These are phyloP conservation scores for Numida meleagris DNA, from an alignment of 2,113 vertebrate species.

Conservation along the genomic window DNA sequence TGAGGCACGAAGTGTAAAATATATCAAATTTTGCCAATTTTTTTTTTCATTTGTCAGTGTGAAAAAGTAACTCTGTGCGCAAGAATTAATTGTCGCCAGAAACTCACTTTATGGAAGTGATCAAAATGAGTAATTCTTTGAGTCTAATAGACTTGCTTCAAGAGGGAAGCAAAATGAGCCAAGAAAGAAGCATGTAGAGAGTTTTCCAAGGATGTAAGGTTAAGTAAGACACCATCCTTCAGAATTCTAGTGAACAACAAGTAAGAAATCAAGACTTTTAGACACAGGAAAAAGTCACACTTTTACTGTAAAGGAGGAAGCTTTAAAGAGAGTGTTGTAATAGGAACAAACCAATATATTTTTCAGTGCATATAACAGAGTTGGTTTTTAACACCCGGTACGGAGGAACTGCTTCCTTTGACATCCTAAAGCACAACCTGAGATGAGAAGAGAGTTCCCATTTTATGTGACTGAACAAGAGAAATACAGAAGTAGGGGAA, in stretches of 20 bases:
- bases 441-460: not conserved
- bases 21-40: not conserved
- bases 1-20: not conserved
- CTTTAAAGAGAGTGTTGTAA: not conserved
- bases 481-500: not conserved
- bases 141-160: conserved; percentile 32
- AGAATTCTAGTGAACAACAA: conserved; percentile 18
- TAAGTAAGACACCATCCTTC: conserved; percentile 27
- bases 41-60: conserved; percentile 21
- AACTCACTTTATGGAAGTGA: conserved; percentile 29
- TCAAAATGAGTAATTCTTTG: conserved; percentile 50
- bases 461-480: not conserved
- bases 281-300: not conserved
- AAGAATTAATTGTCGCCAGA: conserved; percentile 47
- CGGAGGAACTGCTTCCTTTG: not conserved
- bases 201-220: conserved; percentile 45
- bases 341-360: not conserved
- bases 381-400: not conserved
- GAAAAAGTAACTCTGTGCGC: conserved; percentile 16
- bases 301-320: conserved; percentile 22
- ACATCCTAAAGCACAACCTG: not conserved
- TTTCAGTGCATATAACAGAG: not conserved
- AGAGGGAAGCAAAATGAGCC: conserved; percentile 22
- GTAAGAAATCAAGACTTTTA: conserved; percentile 15
- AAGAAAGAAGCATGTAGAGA: not conserved